Evolutionary conservation across 2,888 invertebrate genomes (phyloP).

Genomic region (Calameuta filiformis): DNA sequence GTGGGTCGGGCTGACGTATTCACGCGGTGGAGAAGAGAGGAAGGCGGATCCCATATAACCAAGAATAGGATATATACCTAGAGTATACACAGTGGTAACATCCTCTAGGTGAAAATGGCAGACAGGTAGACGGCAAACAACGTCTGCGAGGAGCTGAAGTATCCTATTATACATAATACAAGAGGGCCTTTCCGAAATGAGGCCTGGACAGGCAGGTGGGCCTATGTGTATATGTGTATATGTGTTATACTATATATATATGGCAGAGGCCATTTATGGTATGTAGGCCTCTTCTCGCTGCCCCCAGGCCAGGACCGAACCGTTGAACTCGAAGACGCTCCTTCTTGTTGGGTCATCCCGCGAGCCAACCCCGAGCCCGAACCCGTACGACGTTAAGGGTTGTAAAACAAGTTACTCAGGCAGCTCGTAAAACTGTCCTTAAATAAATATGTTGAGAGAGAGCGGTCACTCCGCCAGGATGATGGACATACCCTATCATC

Average conservation of each 20-base stretch:
- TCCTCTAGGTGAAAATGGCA: constrained; percentile 26
- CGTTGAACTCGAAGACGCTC: constrained; percentile 2
- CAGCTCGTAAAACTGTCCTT: constrained; percentile 23
- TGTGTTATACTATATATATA: not conserved
- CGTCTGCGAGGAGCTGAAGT: constrained; percentile 43
- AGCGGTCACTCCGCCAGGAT: constrained; percentile 9
- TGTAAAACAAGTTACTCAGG: constrained; percentile 18
- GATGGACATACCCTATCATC: not conserved
- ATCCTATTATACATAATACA: constrained; percentile 52
- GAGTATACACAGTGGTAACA: not conserved
- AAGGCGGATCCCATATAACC: not conserved
- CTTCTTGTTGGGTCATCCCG: not conserved
- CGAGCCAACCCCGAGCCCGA: constrained; percentile 1
- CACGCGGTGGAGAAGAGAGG: constrained; percentile 26
- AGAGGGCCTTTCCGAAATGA: constrained; percentile 38
- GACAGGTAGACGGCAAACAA: constrained; percentile 52
- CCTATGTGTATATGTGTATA: not conserved
- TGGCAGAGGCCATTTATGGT: constrained; percentile 2
- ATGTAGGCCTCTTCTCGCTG: not conserved
- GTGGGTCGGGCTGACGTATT: constrained; percentile 25
- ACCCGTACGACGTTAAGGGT: constrained; percentile 23
- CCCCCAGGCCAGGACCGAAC: constrained; percentile 7
- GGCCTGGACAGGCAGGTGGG: not conserved
- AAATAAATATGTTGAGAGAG: constrained; percentile 19
- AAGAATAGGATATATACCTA: not conserved